phyloP scores from a whole-genome alignment of 2,888 invertebrate species.

The Cephonodes hylas region DNA sequence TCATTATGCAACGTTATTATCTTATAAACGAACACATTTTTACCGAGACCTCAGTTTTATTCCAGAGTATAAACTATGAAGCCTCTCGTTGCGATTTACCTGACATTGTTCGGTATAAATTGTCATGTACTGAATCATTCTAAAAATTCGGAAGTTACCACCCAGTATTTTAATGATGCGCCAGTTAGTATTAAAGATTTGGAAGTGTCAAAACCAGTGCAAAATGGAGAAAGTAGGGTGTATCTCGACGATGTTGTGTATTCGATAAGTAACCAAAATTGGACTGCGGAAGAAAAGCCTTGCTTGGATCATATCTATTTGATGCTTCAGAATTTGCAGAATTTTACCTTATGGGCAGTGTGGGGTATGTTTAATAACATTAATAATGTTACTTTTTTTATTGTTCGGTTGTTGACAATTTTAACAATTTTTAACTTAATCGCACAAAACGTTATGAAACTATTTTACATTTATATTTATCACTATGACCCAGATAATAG shows the following conservation, averaged over 20 bases:
- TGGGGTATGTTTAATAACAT: constrained; percentile 68
- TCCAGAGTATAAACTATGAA: constrained; percentile 39
- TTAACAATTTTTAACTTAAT: no score
- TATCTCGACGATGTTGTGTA: constrained; percentile 69
- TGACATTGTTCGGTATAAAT: constrained; percentile 25
- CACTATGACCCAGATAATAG: no score
- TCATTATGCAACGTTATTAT: constrained; percentile 47
- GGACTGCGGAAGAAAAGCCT: constrained; percentile 56
- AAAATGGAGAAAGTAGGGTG: constrained; percentile 39
- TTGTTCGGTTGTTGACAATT: no score
- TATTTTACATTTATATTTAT: no score
- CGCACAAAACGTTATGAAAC: no score
- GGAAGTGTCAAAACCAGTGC: constrained; percentile 15
- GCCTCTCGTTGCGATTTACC: constrained; percentile 24
- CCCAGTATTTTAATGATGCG: constrained; percentile 18
- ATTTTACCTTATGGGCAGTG: constrained; percentile 80
- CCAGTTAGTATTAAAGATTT: background rate
- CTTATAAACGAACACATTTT: constrained; percentile 42
- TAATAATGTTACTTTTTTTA: background rate
- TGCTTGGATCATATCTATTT: constrained; percentile 59
- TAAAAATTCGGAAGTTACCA: constrained; percentile 22
- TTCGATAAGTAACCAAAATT: constrained; percentile 57
- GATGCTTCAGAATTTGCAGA: constrained; percentile 64
- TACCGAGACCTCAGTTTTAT: constrained; percentile 14
- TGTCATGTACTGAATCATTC: constrained; percentile 37